Conservation (phyloP, 30 jellyfish, hydroid and myxozoan species). For the Catostylus mosaicus region DNA sequence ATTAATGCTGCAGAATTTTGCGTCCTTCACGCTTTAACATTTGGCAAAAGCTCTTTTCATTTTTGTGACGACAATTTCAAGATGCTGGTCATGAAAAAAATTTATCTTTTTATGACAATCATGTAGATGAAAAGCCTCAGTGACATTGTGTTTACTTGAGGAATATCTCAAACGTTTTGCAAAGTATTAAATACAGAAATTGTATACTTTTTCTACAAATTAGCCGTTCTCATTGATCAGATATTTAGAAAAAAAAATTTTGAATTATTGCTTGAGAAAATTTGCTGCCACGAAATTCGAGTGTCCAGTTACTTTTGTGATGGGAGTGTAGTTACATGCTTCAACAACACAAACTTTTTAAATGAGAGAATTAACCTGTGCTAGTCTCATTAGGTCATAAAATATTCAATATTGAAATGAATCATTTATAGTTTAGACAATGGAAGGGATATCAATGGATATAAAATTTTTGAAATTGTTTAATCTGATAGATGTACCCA, state of each 20-base stretch:
- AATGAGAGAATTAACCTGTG: constrained; percentile 40
- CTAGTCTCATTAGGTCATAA: constrained; percentile 39
- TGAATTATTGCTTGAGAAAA: background rate
- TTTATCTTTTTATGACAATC: too few species aligned
- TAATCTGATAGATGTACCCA: constrained; percentile 52
- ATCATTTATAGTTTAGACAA: constrained; percentile 34
- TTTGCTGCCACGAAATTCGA: background rate
- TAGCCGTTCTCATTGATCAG: background rate
- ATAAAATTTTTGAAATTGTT: constrained; percentile 22
- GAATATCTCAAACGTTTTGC: too few species aligned
- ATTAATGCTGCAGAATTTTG: too few species aligned
- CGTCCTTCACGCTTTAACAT: too few species aligned
- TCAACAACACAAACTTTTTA: constrained; percentile 46
- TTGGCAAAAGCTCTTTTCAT: too few species aligned
- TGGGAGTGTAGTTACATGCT: constrained; percentile 37
- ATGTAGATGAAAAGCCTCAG: too few species aligned
- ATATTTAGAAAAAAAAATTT: background rate
- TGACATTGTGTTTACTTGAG: too few species aligned
- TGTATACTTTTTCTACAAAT: too few species aligned
- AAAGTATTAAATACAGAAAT: too few species aligned
- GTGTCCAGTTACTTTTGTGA: too few species aligned
- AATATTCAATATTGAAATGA: constrained; percentile 45
- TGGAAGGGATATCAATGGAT: constrained; percentile 30
- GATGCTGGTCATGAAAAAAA: too few species aligned
- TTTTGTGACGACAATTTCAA: too few species aligned